Evolutionary conservation across 2,113 vertebrate genomes (phyloP), one percentile per base, ranked within the genome.

Genomic region (Ursus arctos): DNA sequence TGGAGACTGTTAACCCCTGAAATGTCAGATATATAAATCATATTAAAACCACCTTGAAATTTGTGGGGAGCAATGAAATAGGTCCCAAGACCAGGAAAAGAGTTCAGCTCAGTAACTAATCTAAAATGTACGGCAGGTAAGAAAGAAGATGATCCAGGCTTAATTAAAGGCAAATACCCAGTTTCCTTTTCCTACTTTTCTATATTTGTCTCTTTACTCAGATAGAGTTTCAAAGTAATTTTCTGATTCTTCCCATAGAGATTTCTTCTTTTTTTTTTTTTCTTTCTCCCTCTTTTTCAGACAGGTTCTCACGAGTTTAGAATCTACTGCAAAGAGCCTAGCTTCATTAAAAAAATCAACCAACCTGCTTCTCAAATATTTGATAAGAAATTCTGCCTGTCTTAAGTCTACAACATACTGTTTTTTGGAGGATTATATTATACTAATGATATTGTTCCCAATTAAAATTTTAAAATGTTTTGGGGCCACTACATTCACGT

Each of bases 371-470:
- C 96, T 97, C 96, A 86, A 94, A 90, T 91, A 94, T 95, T 96
- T 97, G 90, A 94, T 95, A 22, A 51, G 31, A 97, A 97, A 95
- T 96, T 96, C 98, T 98, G 91, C 92, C 43, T 89, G 21, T 87
- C 87, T 97, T 97, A 96, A 82, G 93, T 98, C 96, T 85, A 97
- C 47, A 98, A 98, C 97, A 81, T 97, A 97, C 43, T 95, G 88
- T 67, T 96, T 98, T 98, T 96, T 95, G 72, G 74, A 69, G 95
- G 82, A 93, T 47, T 86, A 94, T 49, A 88, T 91, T 96, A 97
- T 43, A 95, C 59, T 87, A 98, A 97, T 98, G 83, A 96, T n/a
- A 94, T 55, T 74, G 87, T 77, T 82, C 88, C 71, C 95, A 91
- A 89, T 74, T 79, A 97, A 90, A 91, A 91, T 28, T 91, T 94